phyloP scores from a whole-genome alignment of 53 echinoderm and acorn worm genomes.

The Astropecten irregularis region DNA sequence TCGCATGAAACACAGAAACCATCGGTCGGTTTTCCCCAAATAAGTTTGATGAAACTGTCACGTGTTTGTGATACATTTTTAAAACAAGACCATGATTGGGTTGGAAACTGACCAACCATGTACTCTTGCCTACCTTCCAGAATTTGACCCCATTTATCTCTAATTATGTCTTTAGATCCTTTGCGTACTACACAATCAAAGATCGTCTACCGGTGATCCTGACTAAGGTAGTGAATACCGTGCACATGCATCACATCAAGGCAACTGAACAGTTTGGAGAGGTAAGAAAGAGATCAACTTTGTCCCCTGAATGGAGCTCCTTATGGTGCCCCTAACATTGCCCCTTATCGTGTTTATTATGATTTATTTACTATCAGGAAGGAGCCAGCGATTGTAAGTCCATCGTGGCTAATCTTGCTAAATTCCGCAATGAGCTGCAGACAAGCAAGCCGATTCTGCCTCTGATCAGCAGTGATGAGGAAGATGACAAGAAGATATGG shows the following conservation, averaged over 20 bases:
- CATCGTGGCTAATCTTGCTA: conserved; percentile 74
- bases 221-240: conserved; percentile 85
- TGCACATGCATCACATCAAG: conserved; percentile 73
- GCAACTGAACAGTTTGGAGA: conserved; percentile 84
- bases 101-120: no score
- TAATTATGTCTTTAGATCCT: no score
- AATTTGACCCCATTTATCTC: no score
- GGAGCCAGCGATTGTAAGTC: conserved; percentile 79
- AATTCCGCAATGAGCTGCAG: conserved; percentile 80
- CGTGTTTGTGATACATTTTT: no score
- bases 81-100: no score
- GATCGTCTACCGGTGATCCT: conserved; percentile 86
- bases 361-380: conserved; percentile 63
- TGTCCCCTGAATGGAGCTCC: no score
- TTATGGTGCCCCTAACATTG: no score
- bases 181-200: conserved; percentile 86
- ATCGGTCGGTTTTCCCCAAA: no score
- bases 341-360: no score
- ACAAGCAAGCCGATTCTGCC: conserved; percentile 79
- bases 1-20: no score
- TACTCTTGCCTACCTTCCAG: no score
- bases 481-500: conserved; percentile 71
- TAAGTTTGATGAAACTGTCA: no score
- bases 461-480: conserved; percentile 48
- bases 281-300: conserved; percentile 52